Percentiles rank a stretch among this genome's conserved stretches.
These are phyloP conservation scores for Cotesia chilonis DNA, from an alignment of 1,140 invertebrate genomes.

Conservation along the genomic window DNA sequence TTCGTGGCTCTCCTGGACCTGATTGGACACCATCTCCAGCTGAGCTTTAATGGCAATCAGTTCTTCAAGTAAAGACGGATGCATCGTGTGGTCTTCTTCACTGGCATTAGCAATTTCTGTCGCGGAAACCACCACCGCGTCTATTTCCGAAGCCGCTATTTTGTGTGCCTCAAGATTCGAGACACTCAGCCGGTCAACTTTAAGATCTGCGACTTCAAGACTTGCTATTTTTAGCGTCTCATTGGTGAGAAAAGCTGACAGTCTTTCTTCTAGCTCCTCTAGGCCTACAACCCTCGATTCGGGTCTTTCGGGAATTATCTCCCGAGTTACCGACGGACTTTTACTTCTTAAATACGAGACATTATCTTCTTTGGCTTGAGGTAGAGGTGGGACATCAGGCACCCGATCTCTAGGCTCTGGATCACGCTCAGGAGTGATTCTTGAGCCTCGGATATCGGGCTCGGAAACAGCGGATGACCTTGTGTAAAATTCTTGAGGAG, in stretches of 20 bases:
- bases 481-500: conserved; percentile 8
- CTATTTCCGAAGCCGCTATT: conserved; percentile 81
- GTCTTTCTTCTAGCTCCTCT: conserved; percentile 37
- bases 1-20: conserved; percentile 1
- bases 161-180: conserved; percentile 79
- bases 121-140: conserved; percentile 74
- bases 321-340: conserved; percentile 29
- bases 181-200: conserved; percentile 79
- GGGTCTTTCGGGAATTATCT: conserved; percentile 15
- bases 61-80: conserved; percentile 57
- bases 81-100: conserved; percentile 42
- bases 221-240: conserved; percentile 65
- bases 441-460: conserved; percentile 19
- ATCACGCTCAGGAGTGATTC: conserved; percentile 4
- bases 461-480: conserved; percentile 29
- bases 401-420: neutral
- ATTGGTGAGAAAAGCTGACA: conserved; percentile 48
- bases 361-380: conserved; percentile 20
- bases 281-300: conserved; percentile 26
- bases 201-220: conserved; percentile 77
- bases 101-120: conserved; percentile 67
- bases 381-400: conserved; percentile 36
- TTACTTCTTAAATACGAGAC: conserved; percentile 19
- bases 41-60: conserved; percentile 61
- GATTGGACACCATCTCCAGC: conserved; percentile 48